Evolutionary conservation across 2,113 vertebrate genomes (phyloP).

Genomic region (Pogonocichla stellata): DNA sequence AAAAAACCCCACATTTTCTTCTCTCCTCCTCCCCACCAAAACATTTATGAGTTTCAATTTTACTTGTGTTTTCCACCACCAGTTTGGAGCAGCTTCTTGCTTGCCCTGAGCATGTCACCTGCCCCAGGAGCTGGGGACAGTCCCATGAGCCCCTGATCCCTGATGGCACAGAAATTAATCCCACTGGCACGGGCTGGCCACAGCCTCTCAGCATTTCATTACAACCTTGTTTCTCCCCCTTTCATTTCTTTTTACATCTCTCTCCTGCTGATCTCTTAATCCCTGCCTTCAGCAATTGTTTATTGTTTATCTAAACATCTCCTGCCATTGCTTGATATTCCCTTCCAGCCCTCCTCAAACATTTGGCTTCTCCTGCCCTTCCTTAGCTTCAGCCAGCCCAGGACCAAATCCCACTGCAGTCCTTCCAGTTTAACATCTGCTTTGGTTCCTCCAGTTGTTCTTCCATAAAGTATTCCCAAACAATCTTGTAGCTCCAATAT

Average conservation of each 20-base stretch:
- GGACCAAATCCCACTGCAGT: neutral
- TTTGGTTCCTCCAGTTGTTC: neutral
- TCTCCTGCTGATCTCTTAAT: conserved; percentile 16
- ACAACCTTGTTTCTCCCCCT: fast-evolving
- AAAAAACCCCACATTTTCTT: neutral
- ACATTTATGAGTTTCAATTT: neutral
- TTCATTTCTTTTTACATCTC: neutral
- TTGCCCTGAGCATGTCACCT: fast-evolving
- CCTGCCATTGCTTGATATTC: neutral
- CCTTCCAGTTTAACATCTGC: neutral
- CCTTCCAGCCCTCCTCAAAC: neutral
- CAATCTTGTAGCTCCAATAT: neutral
- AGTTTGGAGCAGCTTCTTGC: neutral
- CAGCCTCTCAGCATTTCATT: neutral
- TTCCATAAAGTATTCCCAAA: neutral
- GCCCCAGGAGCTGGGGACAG: neutral
- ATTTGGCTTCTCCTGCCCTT: neutral
- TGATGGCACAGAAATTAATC: neutral
- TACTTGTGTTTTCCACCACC: neutral
- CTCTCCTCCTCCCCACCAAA: neutral
- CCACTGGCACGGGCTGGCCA: neutral
- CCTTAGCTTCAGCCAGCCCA: neutral
- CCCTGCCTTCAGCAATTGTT: neutral
- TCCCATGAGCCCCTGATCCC: neutral
- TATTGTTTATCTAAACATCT: neutral